A percentile compares a stretch with the other conserved stretches of the same genome.
phyloP scores from a whole-genome alignment of 30 jellyfish, hydroid and myxozoan species.

The Chrysaora quinquecirrha region DNA sequence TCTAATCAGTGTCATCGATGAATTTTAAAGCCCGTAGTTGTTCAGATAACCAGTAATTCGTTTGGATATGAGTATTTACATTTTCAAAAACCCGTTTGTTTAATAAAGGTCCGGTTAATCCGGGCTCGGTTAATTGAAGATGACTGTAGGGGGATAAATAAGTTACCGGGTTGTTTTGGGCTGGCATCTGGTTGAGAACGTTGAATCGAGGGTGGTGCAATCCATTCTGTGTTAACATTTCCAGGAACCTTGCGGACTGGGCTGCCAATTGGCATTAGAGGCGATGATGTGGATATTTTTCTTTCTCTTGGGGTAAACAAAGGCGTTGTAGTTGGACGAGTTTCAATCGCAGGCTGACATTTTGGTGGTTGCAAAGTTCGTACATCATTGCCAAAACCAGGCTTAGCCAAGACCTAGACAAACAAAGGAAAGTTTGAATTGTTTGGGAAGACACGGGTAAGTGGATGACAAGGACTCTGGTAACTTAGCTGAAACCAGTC shows the following conservation, averaged over 20 bases:
- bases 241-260: slow-evolving; percentile 40
- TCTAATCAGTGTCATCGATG: too few species aligned
- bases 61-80: too few species aligned
- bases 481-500: too few species aligned
- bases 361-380: slow-evolving; percentile 81
- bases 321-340: not conserved
- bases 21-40: too few species aligned
- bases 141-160: too few species aligned
- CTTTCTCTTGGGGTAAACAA: slow-evolving; percentile 27
- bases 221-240: slow-evolving; percentile 42
- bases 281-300: slow-evolving; percentile 27
- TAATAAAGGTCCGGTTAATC: too few species aligned
- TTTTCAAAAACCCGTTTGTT: too few species aligned
- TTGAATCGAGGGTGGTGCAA: slow-evolving; percentile 58
- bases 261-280: slow-evolving; percentile 25
- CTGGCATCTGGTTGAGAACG: slow-evolving; percentile 51
- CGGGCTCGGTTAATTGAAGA: too few species aligned
- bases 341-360: slow-evolving; percentile 76
- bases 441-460: too few species aligned
- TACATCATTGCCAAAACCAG: slow-evolving; percentile 96
- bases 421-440: not conserved
- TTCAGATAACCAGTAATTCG: too few species aligned
- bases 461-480: too few species aligned
- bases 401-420: slow-evolving; percentile 83
- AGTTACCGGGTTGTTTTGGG: slow-evolving; percentile 63